phyloP scores from a whole-genome alignment of 2,113 vertebrate species.

The Nycticryphes semicollaris region DNA sequence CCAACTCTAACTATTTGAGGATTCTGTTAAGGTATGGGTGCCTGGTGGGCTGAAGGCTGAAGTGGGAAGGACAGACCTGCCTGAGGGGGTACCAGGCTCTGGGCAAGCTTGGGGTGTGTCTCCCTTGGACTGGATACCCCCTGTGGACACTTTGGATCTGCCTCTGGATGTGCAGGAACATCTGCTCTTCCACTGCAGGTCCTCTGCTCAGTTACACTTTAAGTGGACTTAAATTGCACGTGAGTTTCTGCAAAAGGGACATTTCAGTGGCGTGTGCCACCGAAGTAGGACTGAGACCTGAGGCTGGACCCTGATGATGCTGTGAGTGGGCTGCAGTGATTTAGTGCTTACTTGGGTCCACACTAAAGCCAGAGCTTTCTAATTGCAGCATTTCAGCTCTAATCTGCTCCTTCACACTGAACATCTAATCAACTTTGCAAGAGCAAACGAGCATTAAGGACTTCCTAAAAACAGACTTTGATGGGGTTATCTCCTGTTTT shows the following conservation, averaged over 20 bases:
- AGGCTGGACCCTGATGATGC: fast-evolving
- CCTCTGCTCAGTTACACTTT: background rate
- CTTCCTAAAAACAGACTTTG: background rate
- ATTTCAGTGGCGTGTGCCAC: background rate
- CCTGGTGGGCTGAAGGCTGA: background rate
- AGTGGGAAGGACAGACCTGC: background rate
- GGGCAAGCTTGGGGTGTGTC: background rate
- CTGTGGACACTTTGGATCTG: fast-evolving
- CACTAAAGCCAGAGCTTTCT: background rate
- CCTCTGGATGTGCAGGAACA: background rate
- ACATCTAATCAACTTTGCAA: background rate
- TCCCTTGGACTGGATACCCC: background rate
- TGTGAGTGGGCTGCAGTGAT: background rate
- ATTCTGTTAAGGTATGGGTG: background rate
- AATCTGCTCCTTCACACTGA: background rate
- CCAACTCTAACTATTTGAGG: background rate
- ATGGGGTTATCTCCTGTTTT: background rate
- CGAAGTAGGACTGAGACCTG: fast-evolving
- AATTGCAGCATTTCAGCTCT: background rate
- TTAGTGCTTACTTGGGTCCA: background rate
- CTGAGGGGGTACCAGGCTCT: background rate
- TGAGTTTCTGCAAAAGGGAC: background rate
- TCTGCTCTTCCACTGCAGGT: background rate
- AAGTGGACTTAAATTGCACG: fast-evolving
- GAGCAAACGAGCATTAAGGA: background rate